phyloP scores from a whole-genome alignment of 1,140 invertebrate species.

The Zaprionus taronus region DNA sequence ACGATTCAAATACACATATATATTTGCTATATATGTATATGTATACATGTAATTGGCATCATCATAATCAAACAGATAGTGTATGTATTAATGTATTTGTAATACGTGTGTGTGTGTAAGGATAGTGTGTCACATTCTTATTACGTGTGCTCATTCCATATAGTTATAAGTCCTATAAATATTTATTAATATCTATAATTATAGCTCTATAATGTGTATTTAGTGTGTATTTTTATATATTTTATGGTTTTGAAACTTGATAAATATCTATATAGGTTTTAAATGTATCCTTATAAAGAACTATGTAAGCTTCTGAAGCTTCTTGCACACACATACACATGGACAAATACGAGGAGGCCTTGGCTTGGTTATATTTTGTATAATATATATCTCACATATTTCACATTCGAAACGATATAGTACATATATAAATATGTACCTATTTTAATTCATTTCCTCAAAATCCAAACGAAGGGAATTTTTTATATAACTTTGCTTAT shows the following conservation, averaged over 20 bases:
- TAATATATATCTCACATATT: constrained; percentile 2
- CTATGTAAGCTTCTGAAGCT: constrained; percentile 3
- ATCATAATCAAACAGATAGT: constrained; percentile 40
- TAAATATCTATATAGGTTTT: not conserved
- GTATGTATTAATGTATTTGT: not conserved
- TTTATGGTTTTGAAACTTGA: not conserved
- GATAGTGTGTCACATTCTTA: not conserved
- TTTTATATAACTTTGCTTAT: not conserved
- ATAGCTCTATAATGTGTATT: not conserved
- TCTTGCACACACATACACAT: not conserved
- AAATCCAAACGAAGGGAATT: not conserved
- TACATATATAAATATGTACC: not conserved
- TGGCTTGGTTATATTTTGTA: not conserved
- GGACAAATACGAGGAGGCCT: not conserved
- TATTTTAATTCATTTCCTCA: not conserved
- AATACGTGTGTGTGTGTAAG: not conserved
- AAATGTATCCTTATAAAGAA: not conserved
- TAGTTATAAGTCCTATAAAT: constrained; percentile 1
- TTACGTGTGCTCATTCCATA: not conserved
- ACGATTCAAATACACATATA: constrained; percentile 56
- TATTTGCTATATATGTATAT: constrained; percentile 3
- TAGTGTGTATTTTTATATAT: not conserved
- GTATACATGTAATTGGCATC: constrained; percentile 38
- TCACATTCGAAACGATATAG: not conserved
- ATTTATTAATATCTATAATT: constrained; percentile 21